Evolutionary conservation across 2,113 vertebrate species (phyloP).

Genomic region (Chaetodon auriga): DNA sequence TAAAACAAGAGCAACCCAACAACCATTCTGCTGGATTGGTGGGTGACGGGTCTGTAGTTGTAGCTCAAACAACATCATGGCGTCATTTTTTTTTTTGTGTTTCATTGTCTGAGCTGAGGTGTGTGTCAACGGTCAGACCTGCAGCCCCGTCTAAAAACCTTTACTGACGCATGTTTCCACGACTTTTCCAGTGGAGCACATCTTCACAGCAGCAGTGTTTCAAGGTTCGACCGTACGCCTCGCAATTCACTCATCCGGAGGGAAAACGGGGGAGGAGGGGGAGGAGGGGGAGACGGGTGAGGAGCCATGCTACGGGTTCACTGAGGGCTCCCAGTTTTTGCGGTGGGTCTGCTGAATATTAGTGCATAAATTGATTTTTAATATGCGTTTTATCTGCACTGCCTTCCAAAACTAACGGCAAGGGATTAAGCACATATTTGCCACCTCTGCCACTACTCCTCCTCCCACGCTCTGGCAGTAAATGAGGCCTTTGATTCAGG

Average conservation of each 20-base stretch:
- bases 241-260: conserved; percentile 57
- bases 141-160: conserved; percentile 23
- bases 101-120: conserved; percentile 6
- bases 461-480: conserved; percentile 57
- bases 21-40: not conserved
- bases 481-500: conserved; percentile 81
- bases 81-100: conserved; percentile 10
- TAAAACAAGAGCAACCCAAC: not conserved
- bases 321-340: conserved; percentile 77
- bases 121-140: conserved; percentile 29
- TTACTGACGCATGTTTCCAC: conserved; percentile 36
- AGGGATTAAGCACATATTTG: conserved; percentile 78
- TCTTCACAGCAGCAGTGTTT: conserved; percentile 67
- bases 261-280: conserved; percentile 39
- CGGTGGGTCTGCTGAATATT: conserved; percentile 84
- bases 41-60: not conserved
- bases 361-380: conserved; percentile 85
- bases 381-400: conserved; percentile 78
- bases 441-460: conserved; percentile 60
- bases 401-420: conserved; percentile 81
- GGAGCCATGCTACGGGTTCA: conserved; percentile 66
- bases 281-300: not conserved
- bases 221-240: conserved; percentile 33
- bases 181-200: conserved; percentile 69
- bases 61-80: not conserved